Evolutionary conservation across 2,888 invertebrate species (phyloP), one percentile per base, ranked within the genome.

Genomic region (Prostheceraeus crozeri): DNA sequence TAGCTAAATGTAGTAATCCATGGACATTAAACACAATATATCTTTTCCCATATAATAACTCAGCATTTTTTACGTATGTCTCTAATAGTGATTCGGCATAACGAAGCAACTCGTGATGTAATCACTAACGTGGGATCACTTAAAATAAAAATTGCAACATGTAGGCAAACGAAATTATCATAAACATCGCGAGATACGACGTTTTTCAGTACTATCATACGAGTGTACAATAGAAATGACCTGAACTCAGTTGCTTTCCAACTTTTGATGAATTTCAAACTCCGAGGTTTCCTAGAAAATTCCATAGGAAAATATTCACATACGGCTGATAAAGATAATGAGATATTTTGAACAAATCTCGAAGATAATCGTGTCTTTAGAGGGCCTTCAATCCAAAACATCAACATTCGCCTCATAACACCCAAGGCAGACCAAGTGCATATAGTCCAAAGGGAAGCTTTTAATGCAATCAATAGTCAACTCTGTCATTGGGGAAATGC

Each of bases 381-480:
- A 40, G 40, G 40, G 14, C 40, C 40, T 14, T 21, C 14, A 21
- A 40, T 40, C 40, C 40, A 40, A 40, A 40, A 40, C 16, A 40
- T 40, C 14, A 40, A 16, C 40, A 40, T 40, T 40, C 40, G 14
- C 40, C 19, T 40, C 16, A 40, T 14, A 40, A 40, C 40, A 40
- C 40, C 40, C 19, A 40, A 40, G 16, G 19, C n/a, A 40, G 19
- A 40, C 40, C 19, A 40, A 40, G 19, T 40, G 40, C 40, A 40
- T 40, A 40, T 40, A 40, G 19, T 40, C 40, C 6, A 16, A 40
- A 21, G 40, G 40, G 19, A 40, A 40, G 48, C 65, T 46, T 2
- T 62, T 62, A 10, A 70, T 63, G 60, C 68, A 60, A 23, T 60
- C 65, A 48, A 72, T 55, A 25, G 63, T 60, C 14, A 40, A 21